Evolutionary conservation across 1,140 invertebrate species (phyloP).

Genomic region (Trachymyrmex septentrionalis): DNA sequence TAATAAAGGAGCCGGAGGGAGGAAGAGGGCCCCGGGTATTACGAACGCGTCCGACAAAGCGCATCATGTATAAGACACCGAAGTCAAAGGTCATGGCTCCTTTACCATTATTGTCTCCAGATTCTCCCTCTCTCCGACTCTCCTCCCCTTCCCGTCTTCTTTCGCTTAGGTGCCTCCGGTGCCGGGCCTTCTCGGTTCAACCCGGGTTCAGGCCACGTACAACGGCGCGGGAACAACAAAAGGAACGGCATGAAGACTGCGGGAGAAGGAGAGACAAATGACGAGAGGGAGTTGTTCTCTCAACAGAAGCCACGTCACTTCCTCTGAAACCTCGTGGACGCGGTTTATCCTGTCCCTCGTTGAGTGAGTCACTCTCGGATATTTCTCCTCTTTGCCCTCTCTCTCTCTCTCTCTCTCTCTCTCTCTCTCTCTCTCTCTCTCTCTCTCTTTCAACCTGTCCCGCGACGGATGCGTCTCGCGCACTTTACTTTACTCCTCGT

Average conservation of each 20-base stretch:
- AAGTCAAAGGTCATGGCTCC: slow-evolving; percentile 57
- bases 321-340: slow-evolving; percentile 67
- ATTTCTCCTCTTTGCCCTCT: neutral
- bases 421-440: no score
- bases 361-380: slow-evolving; percentile 57
- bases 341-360: slow-evolving; percentile 69
- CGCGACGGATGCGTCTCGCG: neutral
- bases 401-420: neutral
- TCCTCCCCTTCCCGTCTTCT: neutral
- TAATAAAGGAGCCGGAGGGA: slow-evolving; percentile 54
- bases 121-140: neutral
- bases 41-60: slow-evolving; percentile 61
- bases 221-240: slow-evolving; percentile 50
- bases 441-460: slow-evolving; percentile 9
- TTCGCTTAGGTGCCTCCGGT: slow-evolving; percentile 21
- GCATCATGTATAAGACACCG: slow-evolving; percentile 50
- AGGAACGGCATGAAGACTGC: slow-evolving; percentile 16
- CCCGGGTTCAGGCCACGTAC: slow-evolving; percentile 7
- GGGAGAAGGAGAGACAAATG: slow-evolving; percentile 48
- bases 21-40: slow-evolving; percentile 56
- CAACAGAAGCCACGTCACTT: slow-evolving; percentile 74
- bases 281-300: slow-evolving; percentile 66
- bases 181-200: slow-evolving; percentile 21
- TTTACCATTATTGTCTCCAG: slow-evolving; percentile 53
- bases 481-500: neutral